Conservation (phyloP, 2,888 invertebrate genomes). For the Agrotis exclamationis region DNA sequence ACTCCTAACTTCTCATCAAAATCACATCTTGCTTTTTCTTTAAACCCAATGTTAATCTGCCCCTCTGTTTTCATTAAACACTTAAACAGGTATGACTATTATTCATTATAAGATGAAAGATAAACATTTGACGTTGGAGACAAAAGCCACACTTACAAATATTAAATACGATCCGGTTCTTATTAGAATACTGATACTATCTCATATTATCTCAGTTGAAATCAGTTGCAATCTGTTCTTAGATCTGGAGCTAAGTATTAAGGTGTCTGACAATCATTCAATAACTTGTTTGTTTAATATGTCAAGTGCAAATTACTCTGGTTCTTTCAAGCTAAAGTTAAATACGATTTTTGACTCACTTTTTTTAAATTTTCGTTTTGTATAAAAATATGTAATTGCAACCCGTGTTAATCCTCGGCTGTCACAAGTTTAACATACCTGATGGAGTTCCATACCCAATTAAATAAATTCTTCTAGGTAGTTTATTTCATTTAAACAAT, state of each 20-base stretch:
- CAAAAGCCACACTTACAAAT: constrained; percentile 40
- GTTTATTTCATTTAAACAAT: too few species aligned
- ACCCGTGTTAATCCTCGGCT: not conserved
- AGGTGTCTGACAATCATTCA: constrained; percentile 4
- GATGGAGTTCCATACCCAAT: too few species aligned
- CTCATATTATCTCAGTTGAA: constrained; percentile 51
- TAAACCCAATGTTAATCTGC: not conserved
- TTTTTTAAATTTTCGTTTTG: too few species aligned
- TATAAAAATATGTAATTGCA: not conserved
- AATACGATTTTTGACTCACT: not conserved
- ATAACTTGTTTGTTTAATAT: constrained; percentile 6
- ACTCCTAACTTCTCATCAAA: too few species aligned
- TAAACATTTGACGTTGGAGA: constrained; percentile 35
- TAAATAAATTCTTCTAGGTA: too few species aligned
- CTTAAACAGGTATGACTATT: not conserved
- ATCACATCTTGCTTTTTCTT: not conserved
- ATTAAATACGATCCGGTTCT: constrained; percentile 24
- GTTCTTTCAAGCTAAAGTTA: not conserved
- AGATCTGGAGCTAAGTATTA: constrained; percentile 12
- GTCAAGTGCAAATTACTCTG: not conserved
- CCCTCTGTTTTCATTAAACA: not conserved
- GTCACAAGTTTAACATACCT: too few species aligned
- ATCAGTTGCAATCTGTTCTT: constrained; percentile 33
- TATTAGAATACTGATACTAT: constrained; percentile 41
- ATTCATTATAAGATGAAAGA: constrained; percentile 37